Evolutionary conservation across 2,888 invertebrate species (phyloP).

Genomic region (Platycheirus rosarum): DNA sequence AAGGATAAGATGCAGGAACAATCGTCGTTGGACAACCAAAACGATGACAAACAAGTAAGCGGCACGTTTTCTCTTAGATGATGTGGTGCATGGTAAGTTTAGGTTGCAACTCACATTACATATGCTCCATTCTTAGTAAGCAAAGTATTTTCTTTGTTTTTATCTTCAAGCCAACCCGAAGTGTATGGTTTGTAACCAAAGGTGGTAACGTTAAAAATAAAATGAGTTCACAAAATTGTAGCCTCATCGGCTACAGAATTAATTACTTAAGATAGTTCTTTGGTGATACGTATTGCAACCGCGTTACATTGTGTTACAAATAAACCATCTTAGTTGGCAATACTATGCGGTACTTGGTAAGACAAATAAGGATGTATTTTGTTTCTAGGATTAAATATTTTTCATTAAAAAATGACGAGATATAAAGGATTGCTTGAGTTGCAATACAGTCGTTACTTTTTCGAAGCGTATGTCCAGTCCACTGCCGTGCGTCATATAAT

Average conservation of each 20-base stretch:
- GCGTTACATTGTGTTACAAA: not conserved
- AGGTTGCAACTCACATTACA: constrained; percentile 4
- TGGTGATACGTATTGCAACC: not conserved
- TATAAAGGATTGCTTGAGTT: too few species aligned
- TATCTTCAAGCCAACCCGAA: not conserved
- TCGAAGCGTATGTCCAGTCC: too few species aligned
- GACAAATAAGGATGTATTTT: too few species aligned
- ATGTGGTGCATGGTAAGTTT: constrained; percentile 44
- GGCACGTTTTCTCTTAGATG: constrained; percentile 60
- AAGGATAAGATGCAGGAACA: constrained; percentile 24
- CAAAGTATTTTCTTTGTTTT: constrained; percentile 15
- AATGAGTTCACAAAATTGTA: not conserved
- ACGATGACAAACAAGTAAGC: constrained; percentile 66
- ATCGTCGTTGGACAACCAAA: constrained; percentile 42
- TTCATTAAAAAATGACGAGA: too few species aligned
- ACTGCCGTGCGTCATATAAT: too few species aligned
- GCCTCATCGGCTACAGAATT: not conserved
- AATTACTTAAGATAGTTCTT: not conserved
- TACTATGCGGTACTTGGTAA: too few species aligned
- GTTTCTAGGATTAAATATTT: too few species aligned
- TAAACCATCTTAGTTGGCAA: too few species aligned
- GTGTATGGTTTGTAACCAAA: constrained; percentile 2
- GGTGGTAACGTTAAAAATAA: constrained; percentile 4
- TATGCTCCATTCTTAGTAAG: not conserved
- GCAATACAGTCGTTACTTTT: too few species aligned